Conservation (phyloP, 2,113 vertebrate species). For the Phaethornis superciliosus region DNA sequence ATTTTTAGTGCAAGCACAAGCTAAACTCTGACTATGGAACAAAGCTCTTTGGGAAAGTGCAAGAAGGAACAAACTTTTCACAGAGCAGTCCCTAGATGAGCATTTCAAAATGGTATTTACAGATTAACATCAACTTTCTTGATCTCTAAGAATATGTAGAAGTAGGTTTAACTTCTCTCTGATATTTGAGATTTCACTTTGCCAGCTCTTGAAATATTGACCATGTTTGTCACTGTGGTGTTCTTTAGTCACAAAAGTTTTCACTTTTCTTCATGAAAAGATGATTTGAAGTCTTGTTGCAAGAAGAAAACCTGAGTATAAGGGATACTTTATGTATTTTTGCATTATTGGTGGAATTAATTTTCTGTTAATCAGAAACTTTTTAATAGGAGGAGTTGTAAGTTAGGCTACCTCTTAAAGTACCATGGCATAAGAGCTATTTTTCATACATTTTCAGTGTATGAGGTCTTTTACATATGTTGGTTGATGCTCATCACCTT, state of each 20-base stretch:
- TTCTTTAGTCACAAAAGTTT: not conserved
- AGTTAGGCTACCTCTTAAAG: not conserved
- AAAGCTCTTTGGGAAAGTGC: not conserved
- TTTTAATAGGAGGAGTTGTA: not conserved
- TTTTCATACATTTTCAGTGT: not conserved
- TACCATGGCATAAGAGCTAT: not conserved
- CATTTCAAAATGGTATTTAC: not conserved
- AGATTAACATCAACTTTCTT: not conserved
- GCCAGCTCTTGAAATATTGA: not conserved
- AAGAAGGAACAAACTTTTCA: not conserved
- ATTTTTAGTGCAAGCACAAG: conserved; percentile 57
- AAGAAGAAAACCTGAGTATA: not conserved
- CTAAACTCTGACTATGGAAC: not conserved
- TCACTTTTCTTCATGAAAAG: not conserved
- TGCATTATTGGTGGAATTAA: not conserved
- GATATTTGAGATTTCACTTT: not conserved
- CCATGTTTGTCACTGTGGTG: not conserved
- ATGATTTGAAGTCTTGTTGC: not conserved
- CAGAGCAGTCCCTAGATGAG: not conserved
- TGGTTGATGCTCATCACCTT: not conserved
- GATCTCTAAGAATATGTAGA: not conserved
- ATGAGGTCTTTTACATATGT: not conserved
- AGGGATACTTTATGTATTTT: not conserved
- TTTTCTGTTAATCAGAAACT: not conserved
- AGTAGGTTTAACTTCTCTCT: not conserved